A percentile compares a stretch with the other conserved stretches of the same genome.
phyloP scores from a whole-genome alignment of 2,888 invertebrate species.

The Phalangium opilio region DNA sequence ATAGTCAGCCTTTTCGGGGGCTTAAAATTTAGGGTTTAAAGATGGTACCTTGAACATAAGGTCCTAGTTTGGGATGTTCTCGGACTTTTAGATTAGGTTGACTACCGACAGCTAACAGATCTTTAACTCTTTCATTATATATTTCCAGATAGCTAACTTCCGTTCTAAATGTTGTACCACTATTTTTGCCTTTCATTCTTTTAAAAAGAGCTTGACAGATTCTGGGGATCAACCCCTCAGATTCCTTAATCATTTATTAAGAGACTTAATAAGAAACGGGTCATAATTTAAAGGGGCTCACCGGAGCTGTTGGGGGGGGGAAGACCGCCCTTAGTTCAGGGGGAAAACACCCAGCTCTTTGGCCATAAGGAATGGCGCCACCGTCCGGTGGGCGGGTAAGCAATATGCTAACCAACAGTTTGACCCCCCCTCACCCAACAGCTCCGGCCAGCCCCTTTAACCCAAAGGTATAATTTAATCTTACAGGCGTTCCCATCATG shows the following conservation, averaged over 20 bases:
- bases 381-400: no score
- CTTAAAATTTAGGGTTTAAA: constrained; percentile 4
- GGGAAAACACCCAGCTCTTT: no score
- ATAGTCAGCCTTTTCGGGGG: no score
- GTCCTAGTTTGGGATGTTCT: constrained; percentile 63
- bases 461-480: constrained; percentile 16
- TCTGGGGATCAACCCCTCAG: constrained; percentile 66
- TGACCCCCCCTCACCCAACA: no score
- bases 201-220: constrained; percentile 47
- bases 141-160: constrained; percentile 57
- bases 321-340: no score
- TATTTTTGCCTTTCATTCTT: neutral
- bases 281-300: no score
- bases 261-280: no score
- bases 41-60: constrained; percentile 53
- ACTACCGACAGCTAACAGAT: constrained; percentile 24
- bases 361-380: no score
- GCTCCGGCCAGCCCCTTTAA: no score
- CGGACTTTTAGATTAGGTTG: constrained; percentile 54
- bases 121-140: constrained; percentile 61
- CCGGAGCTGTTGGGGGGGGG: no score
- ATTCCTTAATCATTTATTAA: constrained; percentile 40
- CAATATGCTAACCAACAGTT: no score
- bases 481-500: constrained; percentile 66
- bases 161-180: no score